These are phyloP conservation scores for Psammodynastes pulverulentus DNA, from an alignment of 2,113 vertebrate species.

Conservation along the genomic window DNA sequence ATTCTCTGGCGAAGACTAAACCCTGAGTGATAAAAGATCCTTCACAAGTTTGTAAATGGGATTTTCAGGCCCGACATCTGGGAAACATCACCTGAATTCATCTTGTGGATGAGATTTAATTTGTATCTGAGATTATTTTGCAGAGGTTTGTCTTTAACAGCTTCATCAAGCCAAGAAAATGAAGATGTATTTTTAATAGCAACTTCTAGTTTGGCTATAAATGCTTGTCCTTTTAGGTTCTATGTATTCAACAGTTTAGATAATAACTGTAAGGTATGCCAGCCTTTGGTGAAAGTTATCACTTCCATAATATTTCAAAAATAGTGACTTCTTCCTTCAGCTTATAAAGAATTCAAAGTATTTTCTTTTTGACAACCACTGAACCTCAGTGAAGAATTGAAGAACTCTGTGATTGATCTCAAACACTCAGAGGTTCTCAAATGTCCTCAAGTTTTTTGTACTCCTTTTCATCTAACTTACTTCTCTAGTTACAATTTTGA, in stretches of 20 bases:
- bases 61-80: background rate
- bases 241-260: background rate
- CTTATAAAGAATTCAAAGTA: background rate
- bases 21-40: background rate
- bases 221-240: background rate
- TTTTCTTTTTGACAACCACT: background rate
- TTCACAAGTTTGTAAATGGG: background rate
- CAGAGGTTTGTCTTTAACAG: background rate
- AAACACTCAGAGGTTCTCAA: background rate
- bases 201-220: background rate
- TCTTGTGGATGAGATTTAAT: background rate
- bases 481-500: background rate
- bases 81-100: background rate
- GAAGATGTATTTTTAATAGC: background rate
- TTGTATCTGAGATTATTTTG: background rate
- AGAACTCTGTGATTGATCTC: background rate
- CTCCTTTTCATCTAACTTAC: background rate
- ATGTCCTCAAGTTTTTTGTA: background rate
- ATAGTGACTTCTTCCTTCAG: background rate
- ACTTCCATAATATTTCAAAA: background rate
- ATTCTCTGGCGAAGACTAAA: background rate
- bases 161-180: background rate
- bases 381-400: background rate
- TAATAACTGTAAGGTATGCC: background rate
- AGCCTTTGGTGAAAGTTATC: background rate